phyloP scores from a whole-genome alignment of 2,797 vertebrate genomes.

The Calcarius lapponicus region DNA sequence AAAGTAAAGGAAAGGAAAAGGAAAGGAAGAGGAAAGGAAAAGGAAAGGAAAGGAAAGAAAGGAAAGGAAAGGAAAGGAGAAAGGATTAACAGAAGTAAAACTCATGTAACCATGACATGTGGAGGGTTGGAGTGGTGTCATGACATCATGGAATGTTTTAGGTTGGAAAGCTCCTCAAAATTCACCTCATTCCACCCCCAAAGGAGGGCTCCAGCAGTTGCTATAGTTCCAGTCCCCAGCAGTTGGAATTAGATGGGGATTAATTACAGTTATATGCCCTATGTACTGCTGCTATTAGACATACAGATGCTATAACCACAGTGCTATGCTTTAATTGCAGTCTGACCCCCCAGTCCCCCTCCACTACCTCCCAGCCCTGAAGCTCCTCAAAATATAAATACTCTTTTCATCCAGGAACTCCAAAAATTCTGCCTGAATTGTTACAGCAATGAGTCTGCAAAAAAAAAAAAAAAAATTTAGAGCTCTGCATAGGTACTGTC shows the following conservation, averaged over 20 bases:
- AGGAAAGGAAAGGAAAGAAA: rapidly evolving
- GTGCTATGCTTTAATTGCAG: neutral
- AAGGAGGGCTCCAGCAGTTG: neutral
- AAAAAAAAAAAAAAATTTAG: neutral
- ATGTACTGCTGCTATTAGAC: neutral
- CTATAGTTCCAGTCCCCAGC: neutral
- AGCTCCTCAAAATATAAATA: neutral
- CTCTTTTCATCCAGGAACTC: neutral
- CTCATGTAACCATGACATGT: rapidly evolving
- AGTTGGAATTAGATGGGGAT: neutral
- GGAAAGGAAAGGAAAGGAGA: too few relatives aligned
- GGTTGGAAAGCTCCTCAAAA: neutral
- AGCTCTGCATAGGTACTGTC: neutral
- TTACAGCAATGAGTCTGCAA: neutral
- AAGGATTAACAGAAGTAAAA: neutral
- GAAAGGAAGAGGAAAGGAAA: neutral
- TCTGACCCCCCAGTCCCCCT: neutral
- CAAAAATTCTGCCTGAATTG: neutral
- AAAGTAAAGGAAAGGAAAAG: rapidly evolving
- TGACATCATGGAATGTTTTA: neutral
- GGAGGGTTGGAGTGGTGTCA: neutral
- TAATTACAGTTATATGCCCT: neutral
- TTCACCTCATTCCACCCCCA: neutral
- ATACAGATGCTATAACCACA: rapidly evolving
- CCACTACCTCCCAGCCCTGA: neutral